Percentiles rank a stretch among this genome's conserved stretches.
phyloP scores from a whole-genome alignment of 1,140 invertebrate species.

The Hormaphis cornu region DNA sequence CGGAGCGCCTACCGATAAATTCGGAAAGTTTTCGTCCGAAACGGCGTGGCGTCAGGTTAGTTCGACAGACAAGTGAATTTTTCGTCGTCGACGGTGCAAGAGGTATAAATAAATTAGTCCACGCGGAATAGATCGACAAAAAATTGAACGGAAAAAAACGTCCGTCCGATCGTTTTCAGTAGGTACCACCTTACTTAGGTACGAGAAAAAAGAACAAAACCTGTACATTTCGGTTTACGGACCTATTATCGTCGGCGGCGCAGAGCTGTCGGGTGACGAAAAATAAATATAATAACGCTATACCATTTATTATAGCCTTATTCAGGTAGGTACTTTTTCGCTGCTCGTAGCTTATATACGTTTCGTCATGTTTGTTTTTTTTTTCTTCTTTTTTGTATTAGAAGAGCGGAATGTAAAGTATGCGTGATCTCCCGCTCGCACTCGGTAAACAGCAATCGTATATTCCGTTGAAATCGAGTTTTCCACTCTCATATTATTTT shows the following conservation, averaged over 20 bases:
- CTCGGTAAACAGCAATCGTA: conserved; percentile 21
- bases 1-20: conserved; percentile 21
- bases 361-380: no score
- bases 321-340: no score
- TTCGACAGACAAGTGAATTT: neutral
- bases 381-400: no score
- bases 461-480: conserved; percentile 25
- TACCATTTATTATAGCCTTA: no score
- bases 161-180: neutral
- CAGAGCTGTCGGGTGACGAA: no score
- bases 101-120: no score
- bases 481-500: neutral
- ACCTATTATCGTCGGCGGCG: no score
- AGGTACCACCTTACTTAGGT: no score
- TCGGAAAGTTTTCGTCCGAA: conserved; percentile 11
- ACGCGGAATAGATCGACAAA: neutral
- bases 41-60: conserved; percentile 14
- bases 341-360: neutral
- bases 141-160: neutral
- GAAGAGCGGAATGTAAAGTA: neutral
- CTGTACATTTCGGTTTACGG: neutral
- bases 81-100: no score
- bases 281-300: no score
- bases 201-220: neutral
- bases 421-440: neutral